Conservation (phyloP, 2,888 invertebrate genomes). For the Drosophila bunnanda region DNA sequence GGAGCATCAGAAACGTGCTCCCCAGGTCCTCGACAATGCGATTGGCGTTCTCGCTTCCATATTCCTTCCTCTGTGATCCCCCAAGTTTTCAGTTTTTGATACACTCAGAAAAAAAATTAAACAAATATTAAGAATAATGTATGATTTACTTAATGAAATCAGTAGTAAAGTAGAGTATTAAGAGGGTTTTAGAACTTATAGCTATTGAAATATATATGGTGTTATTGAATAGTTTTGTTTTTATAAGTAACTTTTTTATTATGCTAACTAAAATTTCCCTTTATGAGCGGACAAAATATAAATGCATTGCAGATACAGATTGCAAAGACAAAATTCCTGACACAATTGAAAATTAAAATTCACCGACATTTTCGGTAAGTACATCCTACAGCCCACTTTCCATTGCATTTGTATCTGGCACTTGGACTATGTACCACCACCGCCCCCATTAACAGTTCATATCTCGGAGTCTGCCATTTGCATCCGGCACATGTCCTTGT, state of each 20-base stretch:
- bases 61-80: conserved; percentile 14
- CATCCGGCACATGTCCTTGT: conserved; percentile 64
- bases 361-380: not conserved
- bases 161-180: not conserved
- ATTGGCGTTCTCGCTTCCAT: conserved; percentile 25
- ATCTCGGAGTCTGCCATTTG: conserved; percentile 68
- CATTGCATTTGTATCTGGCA: conserved; percentile 33
- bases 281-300: no score
- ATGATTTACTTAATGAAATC: not conserved
- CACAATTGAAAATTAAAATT: not conserved
- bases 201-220: not conserved
- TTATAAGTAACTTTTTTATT: no score
- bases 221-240: no score
- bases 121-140: not conserved
- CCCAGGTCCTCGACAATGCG: conserved; percentile 32
- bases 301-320: no score
- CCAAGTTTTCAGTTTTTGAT: not conserved
- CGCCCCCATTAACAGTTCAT: conserved; percentile 63
- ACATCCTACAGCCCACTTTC: not conserved
- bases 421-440: conserved; percentile 47
- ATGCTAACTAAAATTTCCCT: no score
- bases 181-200: no score
- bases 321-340: no score
- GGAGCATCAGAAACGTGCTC: conserved; percentile 38
- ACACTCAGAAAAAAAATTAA: conserved; percentile 10